Conservation (phyloP, 2,888 invertebrate genomes). For the Calliphora vomitoria region DNA sequence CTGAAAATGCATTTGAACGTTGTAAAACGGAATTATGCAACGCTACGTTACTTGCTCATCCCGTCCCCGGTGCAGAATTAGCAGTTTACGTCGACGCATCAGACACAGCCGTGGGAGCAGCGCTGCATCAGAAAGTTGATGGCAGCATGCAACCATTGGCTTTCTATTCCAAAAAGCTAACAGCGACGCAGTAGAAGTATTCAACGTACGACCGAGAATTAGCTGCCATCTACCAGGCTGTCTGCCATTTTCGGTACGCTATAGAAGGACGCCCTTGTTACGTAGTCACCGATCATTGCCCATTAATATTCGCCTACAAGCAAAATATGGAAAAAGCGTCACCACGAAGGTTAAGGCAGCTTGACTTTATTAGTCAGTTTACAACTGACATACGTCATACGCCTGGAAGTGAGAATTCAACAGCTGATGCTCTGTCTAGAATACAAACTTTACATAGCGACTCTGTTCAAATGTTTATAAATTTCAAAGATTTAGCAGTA, state of each 20-base stretch:
- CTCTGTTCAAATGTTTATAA: neutral
- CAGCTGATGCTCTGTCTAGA: too few species aligned
- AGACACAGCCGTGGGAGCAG: conserved; percentile 38
- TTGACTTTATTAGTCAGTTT: too few species aligned
- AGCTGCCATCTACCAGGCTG: neutral
- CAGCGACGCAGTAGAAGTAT: conserved; percentile 31
- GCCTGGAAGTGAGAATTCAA: too few species aligned
- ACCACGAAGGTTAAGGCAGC: neutral
- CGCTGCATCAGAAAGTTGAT: conserved; percentile 59
- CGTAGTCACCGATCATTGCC: conserved; percentile 12
- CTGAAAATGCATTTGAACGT: conserved; percentile 58
- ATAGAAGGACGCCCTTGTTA: conserved; percentile 7
- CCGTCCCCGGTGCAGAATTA: conserved; percentile 30
- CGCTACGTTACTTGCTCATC: conserved; percentile 59
- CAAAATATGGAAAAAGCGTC: neutral
- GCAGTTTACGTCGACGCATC: conserved; percentile 65
- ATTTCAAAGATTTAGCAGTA: conserved; percentile 72
- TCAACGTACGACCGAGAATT: conserved; percentile 72
- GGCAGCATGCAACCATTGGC: conserved; percentile 20
- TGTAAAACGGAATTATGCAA: conserved; percentile 58
- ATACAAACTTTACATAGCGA: neutral
- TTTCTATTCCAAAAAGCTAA: conserved; percentile 18
- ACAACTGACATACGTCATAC: too few species aligned
- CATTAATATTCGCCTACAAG: conserved; percentile 16
- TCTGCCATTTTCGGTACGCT: conserved; percentile 29